Percentiles rank a stretch among this genome's conserved stretches.
Evolutionary conservation across 2,888 invertebrate species (phyloP).

Genomic region (Synergus itoensis): DNA sequence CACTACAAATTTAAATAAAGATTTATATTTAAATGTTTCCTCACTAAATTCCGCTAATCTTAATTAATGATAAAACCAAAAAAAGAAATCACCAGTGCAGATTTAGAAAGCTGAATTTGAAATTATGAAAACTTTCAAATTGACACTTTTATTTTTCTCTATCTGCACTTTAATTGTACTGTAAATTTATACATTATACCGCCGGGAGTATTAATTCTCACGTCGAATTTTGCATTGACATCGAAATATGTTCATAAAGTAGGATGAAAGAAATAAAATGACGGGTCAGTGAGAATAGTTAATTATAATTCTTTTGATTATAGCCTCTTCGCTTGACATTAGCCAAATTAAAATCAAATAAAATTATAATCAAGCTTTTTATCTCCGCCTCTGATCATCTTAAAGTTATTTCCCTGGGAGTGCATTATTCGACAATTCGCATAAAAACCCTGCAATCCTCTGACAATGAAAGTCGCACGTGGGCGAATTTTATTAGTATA

Average conservation of each 20-base stretch:
- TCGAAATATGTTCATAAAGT: constrained; percentile 8
- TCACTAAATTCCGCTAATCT: too few relatives aligned
- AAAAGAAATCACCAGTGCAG: background rate
- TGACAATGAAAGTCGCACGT: constrained; percentile 6
- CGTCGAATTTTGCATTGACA: background rate
- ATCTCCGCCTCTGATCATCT: background rate
- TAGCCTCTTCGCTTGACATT: constrained; percentile 20
- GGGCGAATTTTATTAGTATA: constrained; percentile 18
- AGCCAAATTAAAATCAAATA: constrained; percentile 40
- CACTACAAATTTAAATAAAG: too few relatives aligned
- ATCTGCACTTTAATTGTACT: background rate
- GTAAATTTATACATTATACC: background rate
- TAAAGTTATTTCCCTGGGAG: constrained; percentile 4
- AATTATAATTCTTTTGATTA: constrained; percentile 26
- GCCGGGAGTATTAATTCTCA: constrained; percentile 4
- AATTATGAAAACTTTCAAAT: background rate
- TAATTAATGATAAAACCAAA: background rate
- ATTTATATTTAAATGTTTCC: too few relatives aligned
- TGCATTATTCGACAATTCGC: constrained; percentile 3
- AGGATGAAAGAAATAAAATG: constrained; percentile 13
- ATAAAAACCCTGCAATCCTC: constrained; percentile 21
- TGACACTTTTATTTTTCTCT: background rate
- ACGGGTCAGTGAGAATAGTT: constrained; percentile 23
- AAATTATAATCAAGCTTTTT: constrained; percentile 42
- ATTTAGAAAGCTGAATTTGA: background rate